phyloP scores from a whole-genome alignment of 2,797 vertebrate genomes.

The Galaxias olidus region DNA sequence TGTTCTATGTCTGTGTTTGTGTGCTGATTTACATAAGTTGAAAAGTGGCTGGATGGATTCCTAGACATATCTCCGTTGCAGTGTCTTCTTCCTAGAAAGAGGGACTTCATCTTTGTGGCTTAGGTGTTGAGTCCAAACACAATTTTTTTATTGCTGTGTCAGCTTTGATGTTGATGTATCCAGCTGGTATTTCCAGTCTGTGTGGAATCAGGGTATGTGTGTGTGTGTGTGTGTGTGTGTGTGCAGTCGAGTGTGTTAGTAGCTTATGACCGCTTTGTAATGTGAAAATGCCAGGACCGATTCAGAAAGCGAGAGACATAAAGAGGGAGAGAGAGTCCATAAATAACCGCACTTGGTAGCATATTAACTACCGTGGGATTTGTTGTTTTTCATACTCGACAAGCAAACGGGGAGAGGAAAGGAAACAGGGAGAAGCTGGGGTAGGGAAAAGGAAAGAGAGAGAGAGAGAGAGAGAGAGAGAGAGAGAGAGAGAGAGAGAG shows the following conservation, averaged over 20 bases:
- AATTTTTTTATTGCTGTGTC: too few species aligned
- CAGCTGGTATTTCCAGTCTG: background rate
- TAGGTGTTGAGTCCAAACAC: too few species aligned
- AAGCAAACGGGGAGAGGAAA: background rate
- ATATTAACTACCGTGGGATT: conserved; percentile 47
- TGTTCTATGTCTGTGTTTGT: too few species aligned
- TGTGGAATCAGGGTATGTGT: background rate
- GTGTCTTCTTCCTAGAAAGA: too few species aligned
- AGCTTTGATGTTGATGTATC: too few species aligned
- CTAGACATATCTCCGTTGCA: too few species aligned
- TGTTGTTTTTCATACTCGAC: background rate
- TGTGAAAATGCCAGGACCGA: conserved; percentile 11
- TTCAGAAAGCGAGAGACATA: conserved; percentile 18
- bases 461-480: conserved; percentile 17
- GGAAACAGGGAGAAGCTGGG: background rate
- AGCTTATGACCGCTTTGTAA: conserved; percentile 22
- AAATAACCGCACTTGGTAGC: conserved; percentile 15
- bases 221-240: conserved; percentile 3
- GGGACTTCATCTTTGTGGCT: too few species aligned
- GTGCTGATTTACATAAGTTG: too few species aligned
- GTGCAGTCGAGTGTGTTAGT: conserved; percentile 17
- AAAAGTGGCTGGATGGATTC: too few species aligned
- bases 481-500: conserved; percentile 23
- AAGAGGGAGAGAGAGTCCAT: background rate
- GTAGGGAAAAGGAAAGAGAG: conserved; percentile 9